Conservation (phyloP, 2,113 vertebrate genomes). For the Brienomyrus longianalis region DNA sequence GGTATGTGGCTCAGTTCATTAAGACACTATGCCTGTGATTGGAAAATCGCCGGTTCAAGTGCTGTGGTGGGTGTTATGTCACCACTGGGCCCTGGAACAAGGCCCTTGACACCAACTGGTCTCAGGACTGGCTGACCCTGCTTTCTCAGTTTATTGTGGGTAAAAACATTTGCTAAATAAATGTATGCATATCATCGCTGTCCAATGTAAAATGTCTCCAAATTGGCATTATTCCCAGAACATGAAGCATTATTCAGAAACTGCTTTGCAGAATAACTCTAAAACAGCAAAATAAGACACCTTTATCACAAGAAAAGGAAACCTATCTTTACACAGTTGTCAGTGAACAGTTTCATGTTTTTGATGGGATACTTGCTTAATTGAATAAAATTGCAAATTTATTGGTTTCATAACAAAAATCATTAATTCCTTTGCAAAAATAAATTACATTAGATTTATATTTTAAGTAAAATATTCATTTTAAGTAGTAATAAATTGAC, state of each 20-base stretch:
- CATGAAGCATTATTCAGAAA: too few relatives aligned
- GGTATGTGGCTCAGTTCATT: background rate
- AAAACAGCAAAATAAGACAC: too few relatives aligned
- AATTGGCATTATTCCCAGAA: background rate
- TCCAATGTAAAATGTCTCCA: background rate
- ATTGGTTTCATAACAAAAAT: too few relatives aligned
- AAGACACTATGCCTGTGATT: background rate
- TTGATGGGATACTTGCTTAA: background rate
- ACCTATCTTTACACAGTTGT: background rate
- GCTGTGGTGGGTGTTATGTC: background rate
- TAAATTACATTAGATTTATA: too few relatives aligned
- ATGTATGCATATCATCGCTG: background rate
- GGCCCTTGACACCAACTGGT: background rate
- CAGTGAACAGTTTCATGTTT: background rate
- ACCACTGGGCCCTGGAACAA: background rate
- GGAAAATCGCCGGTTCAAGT: background rate
- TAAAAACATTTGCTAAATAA: background rate
- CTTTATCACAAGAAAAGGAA: background rate
- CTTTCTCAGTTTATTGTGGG: background rate
- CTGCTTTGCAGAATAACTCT: too few relatives aligned
- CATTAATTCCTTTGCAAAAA: too few relatives aligned
- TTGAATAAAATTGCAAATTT: too few relatives aligned
- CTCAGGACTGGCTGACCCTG: background rate
- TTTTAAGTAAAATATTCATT: background rate
- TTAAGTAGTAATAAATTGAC: background rate